These are phyloP conservation scores for Nothobranchius kuhntae DNA, from an alignment of 2,113 vertebrate genomes.

Conservation along the genomic window DNA sequence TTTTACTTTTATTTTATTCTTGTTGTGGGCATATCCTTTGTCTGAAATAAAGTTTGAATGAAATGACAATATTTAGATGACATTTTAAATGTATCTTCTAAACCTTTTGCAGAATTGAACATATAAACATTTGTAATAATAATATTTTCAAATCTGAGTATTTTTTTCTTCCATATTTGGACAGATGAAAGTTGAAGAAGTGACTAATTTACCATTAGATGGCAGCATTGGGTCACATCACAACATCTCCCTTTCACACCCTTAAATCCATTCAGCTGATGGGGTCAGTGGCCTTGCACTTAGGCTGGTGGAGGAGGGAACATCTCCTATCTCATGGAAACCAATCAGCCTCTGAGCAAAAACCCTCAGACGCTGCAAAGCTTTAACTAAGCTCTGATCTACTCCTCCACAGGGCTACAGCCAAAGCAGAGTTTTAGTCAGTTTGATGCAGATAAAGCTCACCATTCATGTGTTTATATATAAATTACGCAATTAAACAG, in stretches of 20 bases:
- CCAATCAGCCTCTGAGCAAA: constrained; percentile 28
- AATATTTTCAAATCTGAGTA: not conserved
- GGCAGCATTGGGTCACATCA: constrained; percentile 43
- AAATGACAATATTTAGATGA: not conserved
- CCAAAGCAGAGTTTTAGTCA: too few relatives aligned
- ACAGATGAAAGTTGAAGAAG: not conserved
- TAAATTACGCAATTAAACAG: too few relatives aligned
- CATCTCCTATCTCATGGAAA: constrained; percentile 58
- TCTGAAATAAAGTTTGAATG: too few relatives aligned
- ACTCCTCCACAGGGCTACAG: too few relatives aligned
- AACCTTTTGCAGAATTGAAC: not conserved
- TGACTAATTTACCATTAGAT: constrained; percentile 59
- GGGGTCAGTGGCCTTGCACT: constrained; percentile 9
- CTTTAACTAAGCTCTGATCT: too few relatives aligned
- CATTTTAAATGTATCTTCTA: not conserved
- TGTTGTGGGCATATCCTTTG: too few relatives aligned
- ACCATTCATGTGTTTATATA: too few relatives aligned
- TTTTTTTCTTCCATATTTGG: not conserved
- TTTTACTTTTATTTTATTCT: too few relatives aligned
- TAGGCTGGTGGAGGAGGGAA: constrained; percentile 24
- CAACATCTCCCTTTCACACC: not conserved
- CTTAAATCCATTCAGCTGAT: not conserved
- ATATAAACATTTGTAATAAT: not conserved
- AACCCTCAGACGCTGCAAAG: too few relatives aligned
- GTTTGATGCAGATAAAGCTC: too few relatives aligned